Evolutionary conservation across 2,113 vertebrate genomes (phyloP).

Genomic region (Podiceps cristatus): DNA sequence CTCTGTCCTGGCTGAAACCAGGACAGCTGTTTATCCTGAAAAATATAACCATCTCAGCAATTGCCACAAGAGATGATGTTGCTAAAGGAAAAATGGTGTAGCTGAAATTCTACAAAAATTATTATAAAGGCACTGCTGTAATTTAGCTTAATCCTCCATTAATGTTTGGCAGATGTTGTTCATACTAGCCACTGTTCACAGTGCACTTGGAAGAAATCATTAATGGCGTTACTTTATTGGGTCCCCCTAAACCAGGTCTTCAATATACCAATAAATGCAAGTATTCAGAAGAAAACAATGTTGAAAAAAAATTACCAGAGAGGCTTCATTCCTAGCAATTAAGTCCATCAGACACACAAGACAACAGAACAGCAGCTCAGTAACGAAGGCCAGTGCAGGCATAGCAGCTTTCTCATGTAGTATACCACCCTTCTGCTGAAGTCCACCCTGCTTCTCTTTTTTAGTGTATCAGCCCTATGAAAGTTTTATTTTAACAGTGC

Average conservation of each 20-base stretch:
- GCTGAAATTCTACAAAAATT: neutral
- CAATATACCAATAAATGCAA: neutral
- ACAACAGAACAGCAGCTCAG: neutral
- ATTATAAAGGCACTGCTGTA: neutral
- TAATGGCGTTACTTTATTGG: neutral
- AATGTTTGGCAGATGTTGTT: neutral
- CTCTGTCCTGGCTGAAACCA: too few species aligned
- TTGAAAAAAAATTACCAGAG: neutral
- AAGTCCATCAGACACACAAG: neutral
- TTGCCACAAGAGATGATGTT: neutral
- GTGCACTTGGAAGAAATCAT: neutral
- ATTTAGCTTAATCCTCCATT: neutral
- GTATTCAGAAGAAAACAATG: fast-evolving
- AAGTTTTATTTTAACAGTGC: neutral
- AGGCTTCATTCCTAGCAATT: neutral
- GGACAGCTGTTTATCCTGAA: neutral
- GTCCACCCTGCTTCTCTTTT: neutral
- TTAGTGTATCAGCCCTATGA: neutral
- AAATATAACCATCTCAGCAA: neutral
- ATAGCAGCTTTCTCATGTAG: neutral
- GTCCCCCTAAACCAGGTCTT: neutral
- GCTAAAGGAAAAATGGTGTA: neutral
- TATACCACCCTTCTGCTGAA: neutral
- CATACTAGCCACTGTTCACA: neutral
- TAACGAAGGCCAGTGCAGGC: neutral